phyloP scores from a whole-genome alignment of 1,140 invertebrate species.

The Drosophila saltans region DNA sequence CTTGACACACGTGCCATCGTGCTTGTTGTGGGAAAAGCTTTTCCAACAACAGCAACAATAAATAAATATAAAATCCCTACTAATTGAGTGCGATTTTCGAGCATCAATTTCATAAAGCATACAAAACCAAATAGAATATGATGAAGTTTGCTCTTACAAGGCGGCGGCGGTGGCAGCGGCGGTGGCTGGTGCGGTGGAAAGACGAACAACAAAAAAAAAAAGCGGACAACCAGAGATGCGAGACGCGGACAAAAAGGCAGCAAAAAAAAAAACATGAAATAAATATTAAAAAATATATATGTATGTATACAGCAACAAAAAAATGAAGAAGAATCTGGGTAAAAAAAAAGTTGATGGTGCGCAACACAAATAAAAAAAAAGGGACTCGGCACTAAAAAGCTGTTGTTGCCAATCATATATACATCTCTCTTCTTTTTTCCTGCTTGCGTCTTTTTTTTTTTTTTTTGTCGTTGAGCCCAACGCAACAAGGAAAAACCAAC shows the following conservation, averaged over 20 bases:
- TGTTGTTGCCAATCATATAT: conserved; percentile 76
- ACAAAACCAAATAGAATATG: conserved; percentile 61
- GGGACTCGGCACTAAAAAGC: conserved; percentile 70
- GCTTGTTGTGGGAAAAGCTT: conserved; percentile 21
- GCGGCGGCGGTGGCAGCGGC: background rate
- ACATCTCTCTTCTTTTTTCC: conserved; percentile 24
- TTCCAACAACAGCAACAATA: conserved; percentile 57
- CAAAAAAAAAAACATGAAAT: conserved; percentile 61
- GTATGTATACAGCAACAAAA: conserved; percentile 40
- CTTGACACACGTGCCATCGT: conserved; percentile 53
- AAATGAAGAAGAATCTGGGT: conserved; percentile 50
- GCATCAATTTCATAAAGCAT: conserved; percentile 78
- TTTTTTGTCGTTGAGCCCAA: conserved; percentile 45
- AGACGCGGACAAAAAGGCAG: conserved; percentile 33
- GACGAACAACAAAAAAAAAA: background rate
- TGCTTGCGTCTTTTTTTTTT: conserved; percentile 29
- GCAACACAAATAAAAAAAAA: conserved; percentile 40
- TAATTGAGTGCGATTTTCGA: conserved; percentile 80
- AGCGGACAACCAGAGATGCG: conserved; percentile 4
- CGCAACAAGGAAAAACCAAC: conserved; percentile 28
- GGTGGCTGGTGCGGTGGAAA: background rate
- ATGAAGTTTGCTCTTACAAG: conserved; percentile 64
- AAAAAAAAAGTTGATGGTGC: conserved; percentile 48
- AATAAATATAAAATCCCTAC: conserved; percentile 79
- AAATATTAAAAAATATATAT: conserved; percentile 50